A percentile compares a stretch with the other conserved stretches of the same genome.
Conservation (phyloP, 2,888 invertebrate species). For the Ichneumon xanthorius region DNA sequence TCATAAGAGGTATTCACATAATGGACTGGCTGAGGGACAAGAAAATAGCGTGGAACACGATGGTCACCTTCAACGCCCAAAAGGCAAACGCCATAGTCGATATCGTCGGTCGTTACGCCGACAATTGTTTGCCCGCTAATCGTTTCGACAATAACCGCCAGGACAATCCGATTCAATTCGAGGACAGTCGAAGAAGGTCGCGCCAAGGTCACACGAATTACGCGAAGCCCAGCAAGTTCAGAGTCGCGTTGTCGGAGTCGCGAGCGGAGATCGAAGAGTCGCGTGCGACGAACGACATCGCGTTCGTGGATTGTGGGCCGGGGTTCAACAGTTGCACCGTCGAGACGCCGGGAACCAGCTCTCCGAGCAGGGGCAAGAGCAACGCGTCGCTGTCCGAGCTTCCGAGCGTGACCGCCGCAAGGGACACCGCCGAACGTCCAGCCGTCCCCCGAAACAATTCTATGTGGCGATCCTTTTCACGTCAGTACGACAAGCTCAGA, state of each 20-base stretch:
- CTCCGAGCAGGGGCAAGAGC: background rate
- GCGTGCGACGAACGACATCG: constrained; percentile 72
- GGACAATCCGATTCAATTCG: constrained; percentile 34
- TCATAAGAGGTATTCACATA: constrained; percentile 77
- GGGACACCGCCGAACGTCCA: background rate
- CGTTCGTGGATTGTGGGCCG: constrained; percentile 80
- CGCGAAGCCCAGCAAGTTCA: background rate
- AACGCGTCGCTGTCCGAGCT: constrained; percentile 1
- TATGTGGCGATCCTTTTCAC: constrained; percentile 53
- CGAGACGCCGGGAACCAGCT: constrained; percentile 9
- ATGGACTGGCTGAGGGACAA: constrained; percentile 78
- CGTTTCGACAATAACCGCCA: constrained; percentile 14
- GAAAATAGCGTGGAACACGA: constrained; percentile 76
- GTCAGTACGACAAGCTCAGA: constrained; percentile 36
- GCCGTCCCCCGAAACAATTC: constrained; percentile 20
- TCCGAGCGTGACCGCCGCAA: background rate
- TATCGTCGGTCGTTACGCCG: constrained; percentile 69
- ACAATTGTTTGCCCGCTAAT: constrained; percentile 51
- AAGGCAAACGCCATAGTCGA: constrained; percentile 62
- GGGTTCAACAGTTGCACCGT: constrained; percentile 47
- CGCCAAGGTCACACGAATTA: background rate
- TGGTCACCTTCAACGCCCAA: constrained; percentile 47
- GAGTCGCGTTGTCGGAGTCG: background rate
- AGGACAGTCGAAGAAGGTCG: constrained; percentile 17
- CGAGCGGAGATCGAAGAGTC: constrained; percentile 70